Evolutionary conservation across 30 jellyfish, hydroid and myxozoan genomes (phyloP), one percentile per base, ranked within the genome.

Genomic region (Haliclystus octoradiatus): DNA sequence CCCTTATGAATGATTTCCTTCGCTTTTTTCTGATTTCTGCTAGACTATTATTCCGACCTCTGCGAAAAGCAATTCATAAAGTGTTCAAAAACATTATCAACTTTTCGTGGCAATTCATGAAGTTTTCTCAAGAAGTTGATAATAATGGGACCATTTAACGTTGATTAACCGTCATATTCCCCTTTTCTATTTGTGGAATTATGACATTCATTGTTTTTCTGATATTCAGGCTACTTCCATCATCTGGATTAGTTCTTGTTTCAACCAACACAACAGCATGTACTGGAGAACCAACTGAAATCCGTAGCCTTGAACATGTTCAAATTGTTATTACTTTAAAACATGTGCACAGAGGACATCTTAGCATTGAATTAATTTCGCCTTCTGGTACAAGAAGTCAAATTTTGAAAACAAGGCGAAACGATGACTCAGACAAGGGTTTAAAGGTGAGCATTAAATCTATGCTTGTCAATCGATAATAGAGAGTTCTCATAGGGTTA

Each of bases 351-450:
- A 73, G 99, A 64, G 99, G 99, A 29, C 94, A 80, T 49, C 74
- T 92, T 64, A 72, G 91, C 69, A 78, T 92, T 14, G 94, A 82
- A 61, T 79, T 92, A 51, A 92, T 92, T 22, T 92, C 99, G 4
- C 99, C 99, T 3, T 74, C 95, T 3, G 99, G 99, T 0, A 92
- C 99, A 1, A 92, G 95, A 62, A 83, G 95, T 35, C 96, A 84
- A 69, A 71, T 92, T 14, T 49, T 92, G 70, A 92, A 92, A 74
- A 79, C 99, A 33, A 78, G 99, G 69, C 85, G 96, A 29, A 91
- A 91, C 53, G 99, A 91, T 34, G 70, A 75, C 26, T 91, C 99
- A 0, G 76, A 73, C 25, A 92, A 92, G 40, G 99, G 99, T 12
- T 75, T 92, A 26, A 84, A 92, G 90, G 99, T 83, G 40, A 28